These are phyloP conservation scores for Phenganax stokvisi DNA, from an alignment of 92 coral and sea anemone genomes.

Conservation along the genomic window DNA sequence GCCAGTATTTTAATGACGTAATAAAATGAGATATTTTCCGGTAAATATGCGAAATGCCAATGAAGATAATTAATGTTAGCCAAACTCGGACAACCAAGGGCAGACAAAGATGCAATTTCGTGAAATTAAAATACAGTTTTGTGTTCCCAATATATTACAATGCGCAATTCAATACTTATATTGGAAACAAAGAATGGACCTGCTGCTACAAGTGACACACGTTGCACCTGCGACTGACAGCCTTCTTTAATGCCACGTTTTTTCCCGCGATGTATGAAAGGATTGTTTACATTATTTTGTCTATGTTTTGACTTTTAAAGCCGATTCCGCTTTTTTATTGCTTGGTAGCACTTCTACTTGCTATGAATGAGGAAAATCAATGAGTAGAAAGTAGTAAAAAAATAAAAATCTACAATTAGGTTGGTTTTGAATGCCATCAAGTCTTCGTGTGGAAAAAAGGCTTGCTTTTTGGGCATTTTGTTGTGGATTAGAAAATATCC, in stretches of 20 bases:
- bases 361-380: background rate
- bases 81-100: background rate
- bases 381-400: background rate
- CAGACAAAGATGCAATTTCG: background rate
- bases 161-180: too few species aligned
- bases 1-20: too few species aligned
- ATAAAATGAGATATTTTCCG: too few species aligned
- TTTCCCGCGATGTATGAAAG: background rate
- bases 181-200: background rate
- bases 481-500: background rate
- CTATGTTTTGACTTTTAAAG: conserved; percentile 18
- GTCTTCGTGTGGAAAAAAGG: background rate
- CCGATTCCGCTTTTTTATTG: background rate
- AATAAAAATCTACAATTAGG: background rate
- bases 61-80: background rate
- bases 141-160: too few species aligned
- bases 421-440: background rate
- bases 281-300: conserved; percentile 8
- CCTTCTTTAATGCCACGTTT: background rate
- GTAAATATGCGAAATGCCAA: background rate
- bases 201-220: background rate
- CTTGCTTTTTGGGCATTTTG: conserved; percentile 6
- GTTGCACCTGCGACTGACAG: conserved; percentile 1
- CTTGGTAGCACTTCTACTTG: background rate
- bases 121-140: background rate